These are phyloP conservation scores for Caenorhabditis angaria DNA, from an alignment of 2,888 invertebrate genomes.

Conservation along the genomic window DNA sequence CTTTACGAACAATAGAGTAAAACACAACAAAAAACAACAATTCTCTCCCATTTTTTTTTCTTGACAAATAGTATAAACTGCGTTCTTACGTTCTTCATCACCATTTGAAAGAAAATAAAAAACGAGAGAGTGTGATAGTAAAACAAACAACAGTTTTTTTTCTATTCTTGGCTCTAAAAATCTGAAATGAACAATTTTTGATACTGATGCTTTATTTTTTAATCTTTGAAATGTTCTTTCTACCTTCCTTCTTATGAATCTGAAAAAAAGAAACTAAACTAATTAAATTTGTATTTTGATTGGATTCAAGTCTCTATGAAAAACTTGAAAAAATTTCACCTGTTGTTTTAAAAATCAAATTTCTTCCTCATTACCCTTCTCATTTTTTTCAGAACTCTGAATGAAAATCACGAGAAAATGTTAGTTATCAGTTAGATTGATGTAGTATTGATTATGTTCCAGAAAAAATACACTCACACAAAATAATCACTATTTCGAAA, in stretches of 20 bases:
- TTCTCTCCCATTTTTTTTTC: background rate
- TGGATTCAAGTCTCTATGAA: no score
- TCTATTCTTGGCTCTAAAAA: no score
- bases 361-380: no score
- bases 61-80: background rate
- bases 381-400: background rate
- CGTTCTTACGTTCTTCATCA: background rate
- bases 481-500: background rate
- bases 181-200: no score
- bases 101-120: no score
- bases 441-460: constrained; percentile 4
- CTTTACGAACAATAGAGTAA: constrained; percentile 4
- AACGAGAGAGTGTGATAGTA: background rate
- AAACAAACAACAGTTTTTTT: background rate
- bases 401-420: background rate
- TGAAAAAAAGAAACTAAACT: no score
- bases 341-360: background rate
- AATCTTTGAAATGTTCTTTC: no score
- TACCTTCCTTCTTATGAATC: no score
- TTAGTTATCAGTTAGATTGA: background rate
- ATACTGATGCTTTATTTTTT: no score
- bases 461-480: background rate
- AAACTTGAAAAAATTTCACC: no score
- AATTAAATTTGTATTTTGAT: background rate
- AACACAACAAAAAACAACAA: background rate